These are phyloP conservation scores for Tupiocoris notatus DNA, from an alignment of 2,888 invertebrate species.

Conservation along the genomic window DNA sequence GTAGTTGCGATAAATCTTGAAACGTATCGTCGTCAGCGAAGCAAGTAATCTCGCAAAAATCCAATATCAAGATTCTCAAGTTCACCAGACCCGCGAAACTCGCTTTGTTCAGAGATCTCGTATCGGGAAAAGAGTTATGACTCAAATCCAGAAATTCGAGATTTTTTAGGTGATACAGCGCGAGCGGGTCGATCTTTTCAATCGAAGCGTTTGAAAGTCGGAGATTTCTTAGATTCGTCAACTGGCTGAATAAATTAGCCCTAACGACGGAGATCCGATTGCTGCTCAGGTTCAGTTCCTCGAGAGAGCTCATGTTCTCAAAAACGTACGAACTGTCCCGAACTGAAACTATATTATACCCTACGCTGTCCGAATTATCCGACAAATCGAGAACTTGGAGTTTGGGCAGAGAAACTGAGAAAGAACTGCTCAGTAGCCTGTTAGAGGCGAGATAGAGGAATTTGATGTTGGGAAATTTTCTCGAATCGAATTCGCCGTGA, in stretches of 20 bases:
- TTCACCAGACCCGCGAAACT: conserved; percentile 33
- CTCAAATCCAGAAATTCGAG: conserved; percentile 42
- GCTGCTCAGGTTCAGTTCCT: conserved; percentile 23
- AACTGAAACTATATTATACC: neutral
- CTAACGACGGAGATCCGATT: conserved; percentile 29
- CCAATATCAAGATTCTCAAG: conserved; percentile 26
- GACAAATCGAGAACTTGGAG: conserved; percentile 38
- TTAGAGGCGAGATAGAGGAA: conserved; percentile 59
- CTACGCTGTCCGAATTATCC: conserved; percentile 12
- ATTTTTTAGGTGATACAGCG: conserved; percentile 29
- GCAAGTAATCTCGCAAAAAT: conserved; percentile 8
- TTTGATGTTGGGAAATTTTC: conserved; percentile 58
- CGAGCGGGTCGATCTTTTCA: conserved; percentile 8
- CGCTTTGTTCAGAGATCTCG: neutral
- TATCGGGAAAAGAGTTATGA: conserved; percentile 16
- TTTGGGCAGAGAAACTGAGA: conserved; percentile 26
- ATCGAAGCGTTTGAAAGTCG: conserved; percentile 37
- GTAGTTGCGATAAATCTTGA: conserved; percentile 57
- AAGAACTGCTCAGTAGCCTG: conserved; percentile 53
- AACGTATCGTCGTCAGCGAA: conserved; percentile 57
- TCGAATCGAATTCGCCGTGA: conserved; percentile 57
- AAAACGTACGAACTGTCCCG: neutral
- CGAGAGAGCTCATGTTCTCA: conserved; percentile 4
- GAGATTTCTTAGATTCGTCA: conserved; percentile 11
- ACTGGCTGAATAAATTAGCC: neutral